Evolutionary conservation across 2,113 vertebrate species (phyloP).

Genomic region (Sceloporus tristichus): DNA sequence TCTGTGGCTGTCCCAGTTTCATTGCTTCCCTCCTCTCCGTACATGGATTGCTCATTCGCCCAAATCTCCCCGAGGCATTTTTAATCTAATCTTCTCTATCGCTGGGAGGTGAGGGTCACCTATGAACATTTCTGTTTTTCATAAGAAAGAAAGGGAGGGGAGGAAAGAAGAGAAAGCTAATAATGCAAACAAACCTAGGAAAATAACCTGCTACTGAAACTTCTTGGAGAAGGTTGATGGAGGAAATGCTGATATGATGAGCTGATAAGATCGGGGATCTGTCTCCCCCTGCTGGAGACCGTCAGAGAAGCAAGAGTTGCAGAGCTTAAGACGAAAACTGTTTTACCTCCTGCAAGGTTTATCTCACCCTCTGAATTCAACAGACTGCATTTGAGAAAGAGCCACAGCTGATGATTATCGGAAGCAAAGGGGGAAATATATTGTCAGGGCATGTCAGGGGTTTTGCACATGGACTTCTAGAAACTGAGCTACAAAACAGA

Average conservation of each 20-base stretch:
- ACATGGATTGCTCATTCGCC: constrained; percentile 44
- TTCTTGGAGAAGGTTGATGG: constrained; percentile 20
- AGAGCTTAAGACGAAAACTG: background rate
- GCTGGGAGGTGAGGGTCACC: constrained; percentile 62
- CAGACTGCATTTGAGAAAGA: background rate
- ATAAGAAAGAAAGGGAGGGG: constrained; percentile 48
- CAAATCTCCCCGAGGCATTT: constrained; percentile 64
- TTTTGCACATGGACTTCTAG: background rate
- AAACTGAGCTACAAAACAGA: background rate
- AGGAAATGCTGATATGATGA: too few species aligned
- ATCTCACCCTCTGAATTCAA: background rate
- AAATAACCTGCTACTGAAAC: background rate
- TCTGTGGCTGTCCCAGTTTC: background rate
- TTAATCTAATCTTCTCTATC: constrained; percentile 69
- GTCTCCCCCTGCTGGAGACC: constrained; percentile 78
- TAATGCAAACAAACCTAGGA: constrained; percentile 60
- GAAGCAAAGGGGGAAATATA: background rate
- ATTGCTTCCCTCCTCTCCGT: constrained; percentile 11
- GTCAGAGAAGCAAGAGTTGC: background rate
- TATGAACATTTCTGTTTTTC: constrained; percentile 60
- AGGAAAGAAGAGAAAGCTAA: background rate
- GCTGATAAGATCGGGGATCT: constrained; percentile 66
- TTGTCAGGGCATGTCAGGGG: background rate
- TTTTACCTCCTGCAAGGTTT: background rate
- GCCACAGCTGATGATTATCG: background rate